Base-by-base conservation (phyloP, 2,797 vertebrate genomes). In the Odontamblyopus rebecca region DNA sequence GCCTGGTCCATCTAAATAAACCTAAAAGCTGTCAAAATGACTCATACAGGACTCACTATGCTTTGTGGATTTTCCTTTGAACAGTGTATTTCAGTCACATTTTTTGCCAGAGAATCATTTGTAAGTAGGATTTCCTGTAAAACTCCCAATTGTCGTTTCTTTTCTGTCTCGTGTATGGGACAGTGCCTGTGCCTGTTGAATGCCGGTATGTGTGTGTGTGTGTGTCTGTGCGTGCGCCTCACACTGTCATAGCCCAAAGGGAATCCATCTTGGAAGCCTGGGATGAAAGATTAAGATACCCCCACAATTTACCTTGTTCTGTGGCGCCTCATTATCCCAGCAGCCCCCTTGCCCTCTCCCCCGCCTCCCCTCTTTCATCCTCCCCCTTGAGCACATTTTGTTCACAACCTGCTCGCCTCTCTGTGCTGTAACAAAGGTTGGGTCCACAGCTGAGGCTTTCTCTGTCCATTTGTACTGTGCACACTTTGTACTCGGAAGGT, bases 221-320 rank as follows among this genome's bases (percentile, higher is more conserved):
- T 35, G 41, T 11, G 41, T 44, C n/a, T n/a, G 11, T 44, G 32
- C 23, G 29, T 56, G 59, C 59, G 69, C 70, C 41, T 5, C 64
- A 44, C 68, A 56, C 66, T 75, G 82, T 71, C 78, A 79, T 74
- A 69, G 61, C 85, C 89, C 61, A 76, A 66, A 69, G 87, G 86
- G 78, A 85, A 78, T 82, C 85, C 76, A 83, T 85, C 85, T 81
- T 85, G 68, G 86, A 86, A 83, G 87, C 81, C 79, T 80, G 78
- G 82, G 80, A 87, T 86, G 68, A 79, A 64, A 88, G 82, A 89
- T 90, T 81, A 89, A 90, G 88, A 89, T 86, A 86, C 88, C 74
- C 74, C 82, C 76, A 85, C 79, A 86, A 77, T 83, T 87, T 85
- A 85, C 85, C 86, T 88, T 86, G 84, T 86, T 85, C 83, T 85